Evolutionary conservation across 2,113 vertebrate species (phyloP), one percentile per base, ranked within the genome.

Genomic region (Dromaius novaehollandiae): DNA sequence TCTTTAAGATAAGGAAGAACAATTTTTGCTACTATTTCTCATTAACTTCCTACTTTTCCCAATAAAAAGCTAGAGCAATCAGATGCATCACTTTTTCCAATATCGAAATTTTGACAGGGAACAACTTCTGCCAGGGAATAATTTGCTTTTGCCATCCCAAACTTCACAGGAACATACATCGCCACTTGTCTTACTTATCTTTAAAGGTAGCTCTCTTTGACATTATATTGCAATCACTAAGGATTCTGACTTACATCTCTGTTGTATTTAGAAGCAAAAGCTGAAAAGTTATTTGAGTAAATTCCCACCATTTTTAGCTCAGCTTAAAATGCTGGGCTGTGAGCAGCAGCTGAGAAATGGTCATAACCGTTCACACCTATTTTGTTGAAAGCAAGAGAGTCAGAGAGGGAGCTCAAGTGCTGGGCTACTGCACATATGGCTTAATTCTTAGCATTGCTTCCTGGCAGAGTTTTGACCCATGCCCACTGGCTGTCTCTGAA

Each of bases 301-400:
- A n/a, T 83, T 18, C 25, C 11, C 44, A 42, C n/a, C 46, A 11
- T 38, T 77, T 88, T 61, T 64, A 74, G 28, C 42, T 88, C 26
- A 83, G 3, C 3, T 50, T 61, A 42, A 92, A 90, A 81, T 61
- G 4, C 13, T 83, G 32, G 1, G 25, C 51, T 26, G 9, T 44
- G 6, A 83, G 28, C 64, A 73, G 46, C 1, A 42, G 7, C 42
- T 50, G 44, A 56, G 28, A 91, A 77, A 58, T 51, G 2, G 4
- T 2, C 8, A 8, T 32, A 55, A 30, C 6, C 60, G 7, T 40
- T 22, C 63, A 14, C 2, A 14, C 2, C 1, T 38, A 36, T 42
- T 87, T 71, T 75, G 26, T 44, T 71, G 44, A 44, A 58, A 19
- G 4, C 8, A 7, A 65, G 34, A 73, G 5, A 65, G 21, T 36